phyloP scores from a whole-genome alignment of 2,888 invertebrate species.

The Clanis bilineata region DNA sequence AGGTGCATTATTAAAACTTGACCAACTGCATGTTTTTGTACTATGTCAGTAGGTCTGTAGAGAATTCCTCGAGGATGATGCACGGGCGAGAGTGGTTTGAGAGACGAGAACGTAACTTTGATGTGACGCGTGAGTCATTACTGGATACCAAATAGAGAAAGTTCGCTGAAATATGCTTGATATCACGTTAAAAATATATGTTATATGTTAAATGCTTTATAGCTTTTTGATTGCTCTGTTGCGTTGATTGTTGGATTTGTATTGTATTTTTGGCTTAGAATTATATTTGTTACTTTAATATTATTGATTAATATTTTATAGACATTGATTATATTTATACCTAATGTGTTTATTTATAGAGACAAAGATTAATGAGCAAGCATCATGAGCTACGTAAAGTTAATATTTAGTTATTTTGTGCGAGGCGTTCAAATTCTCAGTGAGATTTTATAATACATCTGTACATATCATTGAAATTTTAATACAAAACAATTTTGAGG shows the following conservation, averaged over 20 bases:
- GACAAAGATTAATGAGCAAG: no score
- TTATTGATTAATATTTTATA: background rate
- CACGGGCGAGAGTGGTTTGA: constrained; percentile 37
- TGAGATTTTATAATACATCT: no score
- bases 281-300: no score
- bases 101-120: constrained; percentile 36
- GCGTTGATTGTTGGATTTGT: background rate
- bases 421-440: no score
- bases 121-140: constrained; percentile 36
- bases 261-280: background rate
- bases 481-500: no score
- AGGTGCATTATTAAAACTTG: background rate
- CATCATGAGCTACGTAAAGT: no score
- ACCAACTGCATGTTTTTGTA: background rate
- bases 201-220: constrained; percentile 15
- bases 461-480: no score
- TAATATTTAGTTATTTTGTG: no score
- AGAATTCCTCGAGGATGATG: constrained; percentile 37
- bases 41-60: constrained; percentile 10
- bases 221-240: background rate
- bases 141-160: constrained; percentile 27
- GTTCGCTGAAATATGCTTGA: constrained; percentile 15
- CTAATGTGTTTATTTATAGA: no score
- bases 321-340: no score
- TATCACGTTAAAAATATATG: constrained; percentile 16